Conservation (phyloP, 2,888 invertebrate genomes). For the Pemphredon lugubris region DNA sequence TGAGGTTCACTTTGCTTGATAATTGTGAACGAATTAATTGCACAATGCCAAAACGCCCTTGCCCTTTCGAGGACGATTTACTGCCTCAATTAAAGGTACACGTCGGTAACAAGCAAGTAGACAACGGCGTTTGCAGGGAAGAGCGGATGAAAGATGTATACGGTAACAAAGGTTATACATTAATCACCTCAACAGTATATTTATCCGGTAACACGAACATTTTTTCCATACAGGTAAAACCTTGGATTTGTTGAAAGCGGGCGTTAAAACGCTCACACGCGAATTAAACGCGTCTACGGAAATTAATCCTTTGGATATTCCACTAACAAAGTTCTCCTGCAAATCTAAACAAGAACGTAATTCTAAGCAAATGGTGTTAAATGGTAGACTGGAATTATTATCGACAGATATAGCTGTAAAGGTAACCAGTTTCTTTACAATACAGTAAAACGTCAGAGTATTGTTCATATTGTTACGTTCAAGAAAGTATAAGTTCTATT, state of each 20-base stretch:
- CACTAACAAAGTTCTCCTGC: constrained; percentile 2
- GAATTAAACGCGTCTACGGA: constrained; percentile 52
- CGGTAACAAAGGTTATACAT: constrained; percentile 66
- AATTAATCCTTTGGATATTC: constrained; percentile 35
- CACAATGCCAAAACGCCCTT: constrained; percentile 72
- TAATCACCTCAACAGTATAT: too few species aligned
- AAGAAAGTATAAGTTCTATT: too few species aligned
- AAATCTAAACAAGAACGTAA: constrained; percentile 37
- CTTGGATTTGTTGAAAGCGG: constrained; percentile 67
- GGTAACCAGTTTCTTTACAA: constrained; percentile 46
- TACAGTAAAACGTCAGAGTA: too few species aligned
- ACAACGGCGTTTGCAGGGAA: constrained; percentile 67
- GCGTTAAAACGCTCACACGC: constrained; percentile 61
- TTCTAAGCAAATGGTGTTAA: constrained; percentile 71
- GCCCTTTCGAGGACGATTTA: constrained; percentile 71
- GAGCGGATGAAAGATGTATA: constrained; percentile 73
- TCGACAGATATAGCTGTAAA: constrained; percentile 56
- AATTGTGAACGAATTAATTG: too few species aligned
- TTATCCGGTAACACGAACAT: too few species aligned
- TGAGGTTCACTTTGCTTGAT: too few species aligned
- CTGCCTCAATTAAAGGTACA: constrained; percentile 73
- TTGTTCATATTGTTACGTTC: too few species aligned
- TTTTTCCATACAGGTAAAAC: constrained; percentile 63
- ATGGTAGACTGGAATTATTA: constrained; percentile 65
- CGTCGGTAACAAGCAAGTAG: constrained; percentile 70